Evolutionary conservation across 2,113 vertebrate species (phyloP).

Genomic region (Zootoca vivipara): DNA sequence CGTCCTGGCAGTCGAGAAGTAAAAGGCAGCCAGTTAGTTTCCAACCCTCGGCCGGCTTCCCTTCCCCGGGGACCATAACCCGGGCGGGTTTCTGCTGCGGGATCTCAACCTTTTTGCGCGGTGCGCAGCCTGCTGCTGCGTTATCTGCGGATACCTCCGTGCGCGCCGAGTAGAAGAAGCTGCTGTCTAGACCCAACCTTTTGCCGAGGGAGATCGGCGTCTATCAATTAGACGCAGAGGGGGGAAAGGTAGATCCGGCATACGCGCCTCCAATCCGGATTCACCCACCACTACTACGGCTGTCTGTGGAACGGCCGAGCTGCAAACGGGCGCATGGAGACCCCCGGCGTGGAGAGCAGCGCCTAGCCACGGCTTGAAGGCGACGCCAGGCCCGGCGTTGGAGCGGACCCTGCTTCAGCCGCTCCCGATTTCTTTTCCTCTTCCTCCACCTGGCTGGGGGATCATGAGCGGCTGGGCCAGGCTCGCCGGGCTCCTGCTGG

Average conservation of each 20-base stretch:
- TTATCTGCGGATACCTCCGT: no score
- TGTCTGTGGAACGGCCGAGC: not conserved
- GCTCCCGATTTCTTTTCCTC: not conserved
- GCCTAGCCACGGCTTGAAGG: not conserved
- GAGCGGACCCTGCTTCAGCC: not conserved
- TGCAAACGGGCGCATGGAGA: rapidly evolving
- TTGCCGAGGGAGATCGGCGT: not conserved
- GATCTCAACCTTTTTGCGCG: not conserved
- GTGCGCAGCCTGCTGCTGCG: not conserved
- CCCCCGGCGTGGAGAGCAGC: rapidly evolving
- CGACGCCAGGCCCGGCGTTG: not conserved
- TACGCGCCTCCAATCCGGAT: not conserved
- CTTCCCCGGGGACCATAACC: not conserved
- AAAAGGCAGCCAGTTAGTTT: not conserved
- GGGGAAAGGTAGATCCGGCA: not conserved
- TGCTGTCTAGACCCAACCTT: not conserved
- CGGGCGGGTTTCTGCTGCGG: not conserved
- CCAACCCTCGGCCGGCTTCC: not conserved
- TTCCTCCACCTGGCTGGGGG: not conserved
- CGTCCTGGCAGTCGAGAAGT: not conserved
- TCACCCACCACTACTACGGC: not conserved
- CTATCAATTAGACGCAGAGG: no score
- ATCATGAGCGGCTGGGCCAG: slow-evolving; percentile 8
- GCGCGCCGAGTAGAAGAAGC: no score
- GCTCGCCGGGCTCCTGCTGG: not conserved